These are phyloP conservation scores for Chesias legatella DNA, from an alignment of 2,888 invertebrate species.

Conservation along the genomic window DNA sequence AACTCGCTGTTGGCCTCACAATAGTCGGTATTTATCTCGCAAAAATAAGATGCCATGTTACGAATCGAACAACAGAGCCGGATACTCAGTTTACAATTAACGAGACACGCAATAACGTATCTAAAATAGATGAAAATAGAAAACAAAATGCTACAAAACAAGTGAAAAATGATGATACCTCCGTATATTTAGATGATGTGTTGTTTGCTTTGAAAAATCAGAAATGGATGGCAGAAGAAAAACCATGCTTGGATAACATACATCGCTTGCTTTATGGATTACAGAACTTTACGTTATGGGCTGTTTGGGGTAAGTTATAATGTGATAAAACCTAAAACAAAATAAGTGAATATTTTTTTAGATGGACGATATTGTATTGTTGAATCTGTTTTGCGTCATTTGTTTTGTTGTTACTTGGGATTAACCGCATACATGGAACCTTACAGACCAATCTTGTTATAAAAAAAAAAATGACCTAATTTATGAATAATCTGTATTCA, in stretches of 20 bases:
- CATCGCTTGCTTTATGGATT: slow-evolving; percentile 53
- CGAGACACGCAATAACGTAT: slow-evolving; percentile 21
- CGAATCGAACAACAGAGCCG: slow-evolving; percentile 25
- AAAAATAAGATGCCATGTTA: slow-evolving; percentile 34
- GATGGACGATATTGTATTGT: too few relatives aligned
- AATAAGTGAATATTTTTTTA: too few relatives aligned
- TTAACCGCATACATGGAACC: too few relatives aligned
- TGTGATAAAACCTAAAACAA: neutral
- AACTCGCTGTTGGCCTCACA: slow-evolving; percentile 26
- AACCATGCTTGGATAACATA: slow-evolving; percentile 58
- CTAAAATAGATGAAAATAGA: slow-evolving; percentile 24
- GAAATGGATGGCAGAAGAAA: slow-evolving; percentile 58
- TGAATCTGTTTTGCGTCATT: too few relatives aligned
- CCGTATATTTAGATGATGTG: slow-evolving; percentile 66
- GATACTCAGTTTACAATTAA: slow-evolving; percentile 20
- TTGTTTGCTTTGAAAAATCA: slow-evolving; percentile 54
- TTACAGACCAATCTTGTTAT: too few relatives aligned
- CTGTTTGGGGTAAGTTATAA: slow-evolving; percentile 74
- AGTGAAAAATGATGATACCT: slow-evolving; percentile 32
- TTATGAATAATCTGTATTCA: too few relatives aligned
- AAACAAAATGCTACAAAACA: slow-evolving; percentile 28
- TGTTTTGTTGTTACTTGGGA: too few relatives aligned
- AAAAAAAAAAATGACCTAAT: too few relatives aligned
- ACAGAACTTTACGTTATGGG: slow-evolving; percentile 79
- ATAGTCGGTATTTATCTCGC: slow-evolving; percentile 19